Evolutionary conservation across 2,797 vertebrate genomes (phyloP).

Genomic region (Pipistrellus nathusii): DNA sequence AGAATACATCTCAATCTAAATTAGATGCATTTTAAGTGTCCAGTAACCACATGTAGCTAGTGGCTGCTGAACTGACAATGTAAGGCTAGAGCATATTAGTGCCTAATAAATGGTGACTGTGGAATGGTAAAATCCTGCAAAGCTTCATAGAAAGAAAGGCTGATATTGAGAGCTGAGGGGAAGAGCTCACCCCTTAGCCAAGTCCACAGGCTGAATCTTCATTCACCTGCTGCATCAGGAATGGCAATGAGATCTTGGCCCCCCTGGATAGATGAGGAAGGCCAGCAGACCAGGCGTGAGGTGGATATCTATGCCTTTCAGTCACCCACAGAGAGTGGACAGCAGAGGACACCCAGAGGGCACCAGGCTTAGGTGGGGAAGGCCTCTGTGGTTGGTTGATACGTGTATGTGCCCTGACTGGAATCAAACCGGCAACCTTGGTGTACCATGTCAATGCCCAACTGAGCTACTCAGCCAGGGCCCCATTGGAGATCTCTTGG

Average conservation of each 20-base stretch:
- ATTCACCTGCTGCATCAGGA: neutral
- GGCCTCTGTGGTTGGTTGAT: neutral
- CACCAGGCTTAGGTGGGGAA: neutral
- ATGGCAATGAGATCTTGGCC: neutral
- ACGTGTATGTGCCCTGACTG: neutral
- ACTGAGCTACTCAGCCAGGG: neutral
- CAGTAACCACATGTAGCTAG: neutral
- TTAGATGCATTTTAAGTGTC: neutral
- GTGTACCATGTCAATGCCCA: fast-evolving
- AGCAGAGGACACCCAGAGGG: neutral
- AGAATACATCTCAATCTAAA: neutral
- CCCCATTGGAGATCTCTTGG: neutral
- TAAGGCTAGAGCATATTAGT: neutral
- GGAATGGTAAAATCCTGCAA: neutral
- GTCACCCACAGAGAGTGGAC: neutral
- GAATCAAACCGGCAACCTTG: neutral
- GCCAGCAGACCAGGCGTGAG: neutral
- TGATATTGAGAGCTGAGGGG: neutral
- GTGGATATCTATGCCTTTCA: neutral
- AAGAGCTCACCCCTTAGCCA: neutral
- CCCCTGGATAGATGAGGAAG: neutral
- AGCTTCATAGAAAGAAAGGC: neutral
- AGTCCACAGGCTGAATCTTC: neutral
- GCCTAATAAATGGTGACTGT: neutral
- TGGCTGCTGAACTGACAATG: neutral